Evolutionary conservation across 2,888 invertebrate genomes (phyloP), one percentile per base, ranked within the genome.

Genomic region (Oithona nana): DNA sequence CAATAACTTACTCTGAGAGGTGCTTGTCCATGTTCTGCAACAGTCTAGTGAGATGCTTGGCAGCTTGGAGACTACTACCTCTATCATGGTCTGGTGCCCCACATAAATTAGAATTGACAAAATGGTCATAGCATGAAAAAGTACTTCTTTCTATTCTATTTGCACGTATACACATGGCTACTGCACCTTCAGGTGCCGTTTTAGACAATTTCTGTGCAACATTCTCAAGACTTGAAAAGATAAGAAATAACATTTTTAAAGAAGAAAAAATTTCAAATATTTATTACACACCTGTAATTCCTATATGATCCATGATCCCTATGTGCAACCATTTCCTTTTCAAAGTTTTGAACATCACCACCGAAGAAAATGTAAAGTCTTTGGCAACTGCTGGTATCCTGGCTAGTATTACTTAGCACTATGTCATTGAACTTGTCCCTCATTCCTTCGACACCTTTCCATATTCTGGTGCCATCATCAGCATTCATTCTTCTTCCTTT

Each of bases 361-460:
- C 54, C 54, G 26, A 54, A 54, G 54, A 24, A 54, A 11, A 54
- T 54, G 24, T n/a, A n/a, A n/a, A n/a, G n/a, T n/a, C n/a, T n/a
- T 39, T 6, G 16, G 39, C 39, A 39, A 39, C 39, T 11, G 39
- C 39, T 11, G 39, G 39, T 11, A 6, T 39, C 39, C 16, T 39
- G 39, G 16, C 39, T 11, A 39, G 39, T 39, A 39, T 6, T 11
- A 11, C 39, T 11, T 39, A 11, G n/a, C n/a, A n/a, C n/a, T n/a
- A n/a, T n/a, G n/a, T n/a, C n/a, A n/a, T n/a, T n/a, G n/a, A n/a
- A n/a, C n/a, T n/a, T n/a, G n/a, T n/a, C n/a, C n/a, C n/a, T n/a
- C n/a, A n/a, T n/a, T n/a, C n/a, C n/a, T n/a, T n/a, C n/a, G n/a
- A n/a, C n/a, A n/a, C n/a, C n/a, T n/a, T n/a, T n/a, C n/a, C n/a